These are phyloP conservation scores for Drosophila austrosaltans DNA, from an alignment of 2,888 invertebrate genomes.

Conservation along the genomic window DNA sequence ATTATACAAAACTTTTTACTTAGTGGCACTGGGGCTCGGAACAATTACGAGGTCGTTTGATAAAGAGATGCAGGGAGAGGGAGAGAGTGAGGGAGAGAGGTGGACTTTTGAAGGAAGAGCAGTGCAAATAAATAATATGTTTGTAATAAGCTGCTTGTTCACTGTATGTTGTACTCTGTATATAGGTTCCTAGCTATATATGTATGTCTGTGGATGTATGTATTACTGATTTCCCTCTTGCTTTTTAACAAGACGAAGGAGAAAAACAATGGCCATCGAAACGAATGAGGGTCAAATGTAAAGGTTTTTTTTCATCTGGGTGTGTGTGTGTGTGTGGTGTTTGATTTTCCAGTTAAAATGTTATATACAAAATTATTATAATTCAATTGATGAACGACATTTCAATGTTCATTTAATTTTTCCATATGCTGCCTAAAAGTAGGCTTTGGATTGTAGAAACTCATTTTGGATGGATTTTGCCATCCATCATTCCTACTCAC, in stretches of 20 bases:
- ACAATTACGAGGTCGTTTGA: conserved; percentile 63
- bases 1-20: conserved; percentile 77
- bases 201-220: neutral
- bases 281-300: conserved; percentile 6
- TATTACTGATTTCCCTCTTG: conserved; percentile 4
- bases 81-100: conserved; percentile 1
- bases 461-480: neutral
- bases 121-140: conserved; percentile 63
- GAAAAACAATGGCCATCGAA: neutral
- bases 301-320: neutral
- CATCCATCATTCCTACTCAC: neutral
- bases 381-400: neutral
- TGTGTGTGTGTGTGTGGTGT: neutral
- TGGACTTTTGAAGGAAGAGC: conserved; percentile 1
- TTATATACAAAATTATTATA: neutral
- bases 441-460: conserved; percentile 22
- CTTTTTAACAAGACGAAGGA: neutral
- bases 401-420: neutral
- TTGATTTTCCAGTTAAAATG: neutral
- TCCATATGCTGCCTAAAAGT: conserved; percentile 39
- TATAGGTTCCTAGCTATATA: neutral
- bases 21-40: conserved; percentile 57
- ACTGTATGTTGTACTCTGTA: conserved; percentile 1
- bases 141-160: conserved; percentile 51
- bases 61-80: neutral